Evolutionary conservation across 1,140 invertebrate genomes (phyloP), one percentile per base, ranked within the genome.

Genomic region (Drosophila mayri): DNA sequence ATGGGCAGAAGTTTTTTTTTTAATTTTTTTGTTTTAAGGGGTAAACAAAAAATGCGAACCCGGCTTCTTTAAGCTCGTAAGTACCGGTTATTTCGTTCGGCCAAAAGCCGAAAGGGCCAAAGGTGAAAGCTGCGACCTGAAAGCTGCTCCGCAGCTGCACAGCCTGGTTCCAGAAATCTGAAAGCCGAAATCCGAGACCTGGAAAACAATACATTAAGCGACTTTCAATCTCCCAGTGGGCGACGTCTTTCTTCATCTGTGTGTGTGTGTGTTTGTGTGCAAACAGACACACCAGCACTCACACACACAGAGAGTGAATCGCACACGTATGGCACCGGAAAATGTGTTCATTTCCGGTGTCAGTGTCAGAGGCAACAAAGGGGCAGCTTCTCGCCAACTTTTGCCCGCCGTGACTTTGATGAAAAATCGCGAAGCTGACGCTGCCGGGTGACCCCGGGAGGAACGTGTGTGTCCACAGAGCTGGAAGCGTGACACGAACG

Each of bases 341-440:
- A 90, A 90, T 90, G 86, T 90, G 86, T 90, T 90, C 86, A 90
- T 90, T 90, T 90, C 86, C 86, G 86, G 86, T 90, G 86, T 90
- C 86, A 90, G 79, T 90, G 85, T 80, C 85, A 85, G 79, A 76
- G 52, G 57, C 70, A 81, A 72, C 60, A 65, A 78, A 68, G 71
- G 74, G 59, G 65, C 68, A 60, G 60, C 60, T 76, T 76, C 74
- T 77, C 73, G 73, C 75, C 64, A 78, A 77, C 75, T 78, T 76
- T 70, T 78, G 75, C 74, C 74, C 65, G 57, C 76, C 75, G 50
- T 78, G 65, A 78, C 75, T 78, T 78, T 78, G 75, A 78, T 78
- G 75, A 78, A 78, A 78, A 78, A 78, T 78, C 75, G 75, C 57
- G 75, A 78, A 70, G 65, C 74, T 77, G 74, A 77, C 47, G 74